Evolutionary conservation across 1,140 invertebrate species (phyloP).

Genomic region (Uloborus diversus): DNA sequence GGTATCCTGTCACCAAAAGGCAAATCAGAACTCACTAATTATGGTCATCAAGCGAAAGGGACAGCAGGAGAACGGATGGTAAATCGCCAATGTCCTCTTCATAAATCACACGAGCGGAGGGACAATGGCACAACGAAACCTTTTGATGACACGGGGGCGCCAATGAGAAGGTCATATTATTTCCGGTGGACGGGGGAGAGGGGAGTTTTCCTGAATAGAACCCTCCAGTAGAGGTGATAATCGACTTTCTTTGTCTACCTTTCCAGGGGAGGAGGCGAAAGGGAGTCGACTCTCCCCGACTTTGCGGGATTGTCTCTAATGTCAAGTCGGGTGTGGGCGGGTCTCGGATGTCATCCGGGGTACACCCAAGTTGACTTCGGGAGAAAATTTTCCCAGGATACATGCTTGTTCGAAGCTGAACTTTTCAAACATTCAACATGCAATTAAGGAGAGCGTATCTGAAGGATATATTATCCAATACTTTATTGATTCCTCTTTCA

Average conservation of each 20-base stretch:
- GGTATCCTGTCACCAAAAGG: neutral
- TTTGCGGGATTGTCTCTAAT: no score
- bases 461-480: no score
- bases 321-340: no score
- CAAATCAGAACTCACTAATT: constrained; percentile 5
- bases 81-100: constrained; percentile 3
- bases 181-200: neutral
- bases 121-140: neutral
- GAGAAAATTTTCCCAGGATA: no score
- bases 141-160: neutral
- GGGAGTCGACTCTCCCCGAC: no score
- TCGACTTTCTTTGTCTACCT: neutral
- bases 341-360: no score
- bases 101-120: constrained; percentile 20
- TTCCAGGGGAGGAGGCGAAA: neutral
- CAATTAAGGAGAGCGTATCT: no score
- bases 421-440: no score
- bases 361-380: no score
- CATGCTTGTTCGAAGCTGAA: no score
- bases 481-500: no score
- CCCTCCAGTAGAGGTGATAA: neutral
- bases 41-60: constrained; percentile 20
- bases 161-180: neutral
- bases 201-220: neutral
- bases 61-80: neutral